Percentiles rank a stretch among this genome's conserved stretches.
Evolutionary conservation across 2,797 vertebrate genomes (phyloP).

Genomic region (Okamejei kenojei): DNA sequence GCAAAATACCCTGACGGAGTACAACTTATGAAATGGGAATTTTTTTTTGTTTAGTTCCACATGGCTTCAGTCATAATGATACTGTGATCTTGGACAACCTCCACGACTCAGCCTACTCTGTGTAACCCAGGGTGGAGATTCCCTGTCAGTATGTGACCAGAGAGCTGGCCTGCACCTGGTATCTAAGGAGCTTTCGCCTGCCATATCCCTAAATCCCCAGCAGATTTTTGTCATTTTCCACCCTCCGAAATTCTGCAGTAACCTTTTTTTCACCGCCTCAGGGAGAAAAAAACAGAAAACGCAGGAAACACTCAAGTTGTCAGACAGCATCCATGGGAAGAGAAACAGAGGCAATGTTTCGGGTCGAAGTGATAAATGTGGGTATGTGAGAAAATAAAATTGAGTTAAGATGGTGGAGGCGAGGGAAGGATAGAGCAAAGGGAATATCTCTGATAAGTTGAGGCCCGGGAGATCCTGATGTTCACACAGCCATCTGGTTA

Average conservation of each 20-base stretch:
- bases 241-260: not conserved
- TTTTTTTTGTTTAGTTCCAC: not conserved
- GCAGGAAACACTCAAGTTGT: too few relatives aligned
- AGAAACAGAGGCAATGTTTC: too few relatives aligned
- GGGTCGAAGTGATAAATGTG: too few relatives aligned
- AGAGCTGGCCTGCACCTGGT: not conserved
- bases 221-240: not conserved
- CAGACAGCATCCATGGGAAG: too few relatives aligned
- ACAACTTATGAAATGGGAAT: not conserved
- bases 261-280: not conserved
- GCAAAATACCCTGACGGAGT: not conserved
- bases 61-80: not conserved
- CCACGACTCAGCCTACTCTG: too few relatives aligned
- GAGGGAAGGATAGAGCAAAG: too few relatives aligned
- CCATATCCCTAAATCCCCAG: not conserved
- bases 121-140: not conserved
- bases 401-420: too few relatives aligned
- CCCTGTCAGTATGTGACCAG: not conserved
- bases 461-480: too few relatives aligned
- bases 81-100: not conserved
- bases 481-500: too few relatives aligned
- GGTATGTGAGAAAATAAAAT: too few relatives aligned
- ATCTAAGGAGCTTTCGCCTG: not conserved
- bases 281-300: too few relatives aligned
- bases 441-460: too few relatives aligned